phyloP scores from a whole-genome alignment of 2,113 vertebrate species.

The Plotosus lineatus region DNA sequence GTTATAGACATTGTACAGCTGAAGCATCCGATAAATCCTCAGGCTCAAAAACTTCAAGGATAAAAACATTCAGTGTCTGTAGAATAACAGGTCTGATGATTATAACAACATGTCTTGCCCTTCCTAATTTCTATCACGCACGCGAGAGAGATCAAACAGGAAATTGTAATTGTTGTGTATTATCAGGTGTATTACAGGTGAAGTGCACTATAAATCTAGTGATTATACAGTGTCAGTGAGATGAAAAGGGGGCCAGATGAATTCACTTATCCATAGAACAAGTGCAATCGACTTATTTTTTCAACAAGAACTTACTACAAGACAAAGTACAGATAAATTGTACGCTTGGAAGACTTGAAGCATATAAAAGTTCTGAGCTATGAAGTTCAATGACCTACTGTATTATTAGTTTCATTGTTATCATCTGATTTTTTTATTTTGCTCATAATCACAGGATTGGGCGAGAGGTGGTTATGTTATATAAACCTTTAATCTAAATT shows the following conservation, averaged over 20 bases:
- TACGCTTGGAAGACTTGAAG: background rate
- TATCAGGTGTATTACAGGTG: slow-evolving; percentile 27
- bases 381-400: background rate
- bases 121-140: slow-evolving; percentile 9
- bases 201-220: slow-evolving; percentile 16
- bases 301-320: background rate
- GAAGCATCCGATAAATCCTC: slow-evolving; percentile 16
- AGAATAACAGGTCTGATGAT: slow-evolving; percentile 31
- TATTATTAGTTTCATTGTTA: slow-evolving; percentile 16
- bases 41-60: slow-evolving; percentile 16
- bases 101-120: background rate
- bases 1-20: slow-evolving; percentile 9
- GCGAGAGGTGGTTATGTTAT: slow-evolving; percentile 20
- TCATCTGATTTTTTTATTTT: slow-evolving; percentile 1
- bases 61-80: slow-evolving; percentile 11
- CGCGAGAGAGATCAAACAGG: background rate
- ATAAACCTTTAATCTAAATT: slow-evolving; percentile 26
- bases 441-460: slow-evolving; percentile 3
- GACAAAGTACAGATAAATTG: slow-evolving; percentile 13
- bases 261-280: slow-evolving; percentile 8
- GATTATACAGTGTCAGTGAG: slow-evolving; percentile 20
- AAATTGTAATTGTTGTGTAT: slow-evolving; percentile 29
- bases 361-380: slow-evolving; percentile 8
- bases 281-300: slow-evolving; percentile 8
- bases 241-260: slow-evolving; percentile 21